Evolutionary conservation across 2,888 invertebrate genomes (phyloP).

Genomic region (Pemphredon lugubris): DNA sequence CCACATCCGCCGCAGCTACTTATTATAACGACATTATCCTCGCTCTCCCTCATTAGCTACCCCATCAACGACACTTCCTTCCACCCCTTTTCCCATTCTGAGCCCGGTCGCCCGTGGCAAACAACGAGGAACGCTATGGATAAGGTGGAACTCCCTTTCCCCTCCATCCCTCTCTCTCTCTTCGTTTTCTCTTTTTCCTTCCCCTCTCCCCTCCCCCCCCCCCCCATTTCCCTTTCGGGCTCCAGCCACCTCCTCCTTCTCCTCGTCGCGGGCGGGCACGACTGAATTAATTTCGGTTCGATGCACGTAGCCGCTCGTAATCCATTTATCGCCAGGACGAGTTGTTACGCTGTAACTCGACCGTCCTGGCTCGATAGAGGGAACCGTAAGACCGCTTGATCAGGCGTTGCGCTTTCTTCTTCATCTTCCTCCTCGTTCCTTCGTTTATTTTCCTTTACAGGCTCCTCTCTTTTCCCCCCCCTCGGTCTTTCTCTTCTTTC

Average conservation of each 20-base stretch:
- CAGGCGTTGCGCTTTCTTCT: slow-evolving; percentile 2
- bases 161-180: neutral
- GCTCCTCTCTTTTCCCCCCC: neutral
- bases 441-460: neutral
- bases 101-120: slow-evolving; percentile 33
- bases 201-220: neutral
- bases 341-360: slow-evolving; percentile 34
- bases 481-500: neutral
- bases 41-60: slow-evolving; percentile 67
- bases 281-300: slow-evolving; percentile 69
- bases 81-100: slow-evolving; percentile 41
- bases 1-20: slow-evolving; percentile 66
- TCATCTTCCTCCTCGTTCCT: neutral
- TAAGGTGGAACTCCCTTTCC: slow-evolving; percentile 27
- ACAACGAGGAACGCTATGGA: slow-evolving; percentile 35
- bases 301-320: slow-evolving; percentile 66
- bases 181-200: neutral
- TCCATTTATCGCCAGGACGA: slow-evolving; percentile 61
- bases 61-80: slow-evolving; percentile 63
- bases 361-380: neutral
- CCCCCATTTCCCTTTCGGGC: neutral
- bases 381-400: slow-evolving; percentile 14
- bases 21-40: slow-evolving; percentile 74
- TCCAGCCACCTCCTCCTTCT: neutral
- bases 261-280: slow-evolving; percentile 4